phyloP scores from a whole-genome alignment of 2,797 vertebrate species.

The Acridotheres tristis region DNA sequence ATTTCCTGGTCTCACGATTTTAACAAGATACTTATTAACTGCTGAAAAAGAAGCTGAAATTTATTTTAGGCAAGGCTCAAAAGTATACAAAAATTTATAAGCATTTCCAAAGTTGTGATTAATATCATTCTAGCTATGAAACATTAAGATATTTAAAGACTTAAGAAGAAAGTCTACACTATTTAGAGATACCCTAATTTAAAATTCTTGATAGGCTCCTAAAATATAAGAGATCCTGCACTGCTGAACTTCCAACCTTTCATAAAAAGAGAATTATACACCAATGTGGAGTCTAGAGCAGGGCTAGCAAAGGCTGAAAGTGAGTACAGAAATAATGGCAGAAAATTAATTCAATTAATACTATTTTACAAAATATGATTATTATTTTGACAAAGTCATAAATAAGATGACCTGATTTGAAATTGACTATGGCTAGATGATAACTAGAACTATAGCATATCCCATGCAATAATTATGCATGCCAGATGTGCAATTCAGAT shows the following conservation, averaged over 20 bases:
- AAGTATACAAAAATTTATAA: background rate
- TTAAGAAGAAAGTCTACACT: background rate
- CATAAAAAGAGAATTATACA: background rate
- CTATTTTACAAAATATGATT: slow-evolving; percentile 31
- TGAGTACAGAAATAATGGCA: background rate
- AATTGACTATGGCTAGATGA: slow-evolving; percentile 44
- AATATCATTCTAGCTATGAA: background rate
- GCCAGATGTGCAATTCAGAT: background rate
- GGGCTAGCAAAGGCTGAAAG: background rate
- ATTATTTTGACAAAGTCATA: slow-evolving; percentile 6
- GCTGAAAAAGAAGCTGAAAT: background rate
- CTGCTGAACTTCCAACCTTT: background rate
- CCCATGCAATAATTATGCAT: slow-evolving; percentile 28
- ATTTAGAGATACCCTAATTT: background rate
- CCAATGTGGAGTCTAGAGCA: background rate
- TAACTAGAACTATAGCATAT: background rate
- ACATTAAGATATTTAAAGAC: background rate
- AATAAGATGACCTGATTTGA: slow-evolving; percentile 36
- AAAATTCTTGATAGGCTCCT: background rate
- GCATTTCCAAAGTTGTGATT: background rate
- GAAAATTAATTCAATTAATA: background rate
- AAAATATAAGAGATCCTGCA: background rate
- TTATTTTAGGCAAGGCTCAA: background rate
- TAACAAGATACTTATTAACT: background rate
- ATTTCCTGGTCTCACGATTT: background rate